A percentile compares a stretch with the other conserved stretches of the same genome.
Evolutionary conservation across 64 coral and sea anemone species (phyloP).

Genomic region (Catalaphyllia jardinei): DNA sequence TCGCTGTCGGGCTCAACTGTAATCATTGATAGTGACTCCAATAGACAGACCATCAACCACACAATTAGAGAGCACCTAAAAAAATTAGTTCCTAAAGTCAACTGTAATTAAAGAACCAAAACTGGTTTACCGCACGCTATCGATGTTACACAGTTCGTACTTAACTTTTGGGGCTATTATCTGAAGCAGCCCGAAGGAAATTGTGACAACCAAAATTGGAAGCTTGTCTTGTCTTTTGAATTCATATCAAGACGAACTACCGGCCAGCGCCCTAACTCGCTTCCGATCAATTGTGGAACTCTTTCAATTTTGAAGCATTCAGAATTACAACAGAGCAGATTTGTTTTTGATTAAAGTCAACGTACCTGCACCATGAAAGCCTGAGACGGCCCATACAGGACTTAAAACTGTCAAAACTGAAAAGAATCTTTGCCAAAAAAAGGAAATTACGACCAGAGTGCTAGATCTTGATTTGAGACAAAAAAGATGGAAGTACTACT

Average conservation of each 20-base stretch:
- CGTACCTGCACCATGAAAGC: too few species aligned
- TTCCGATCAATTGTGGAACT: background rate
- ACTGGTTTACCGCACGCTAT: constrained; percentile 31
- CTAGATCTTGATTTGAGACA: too few species aligned
- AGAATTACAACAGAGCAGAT: background rate
- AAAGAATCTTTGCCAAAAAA: too few species aligned
- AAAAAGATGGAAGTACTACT: too few species aligned
- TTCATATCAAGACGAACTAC: background rate
- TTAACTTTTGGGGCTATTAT: constrained; percentile 4
- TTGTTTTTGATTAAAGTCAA: background rate
- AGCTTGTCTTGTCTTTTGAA: background rate
- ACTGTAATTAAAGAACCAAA: constrained; percentile 18
- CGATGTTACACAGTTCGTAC: background rate
- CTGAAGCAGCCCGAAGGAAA: background rate
- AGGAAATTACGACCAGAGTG: too few species aligned
- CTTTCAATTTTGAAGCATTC: background rate
- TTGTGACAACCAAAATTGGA: background rate
- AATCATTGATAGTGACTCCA: background rate
- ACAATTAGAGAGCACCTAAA: constrained; percentile 13
- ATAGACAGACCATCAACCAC: background rate
- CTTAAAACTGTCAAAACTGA: too few species aligned
- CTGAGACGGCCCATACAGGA: too few species aligned
- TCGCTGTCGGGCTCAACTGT: background rate
- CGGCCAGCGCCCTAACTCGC: background rate
- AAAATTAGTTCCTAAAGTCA: constrained; percentile 16